Percentiles rank a stretch among this genome's conserved stretches.
Evolutionary conservation across 2,888 invertebrate genomes (phyloP).

Genomic region (Adela reaumurella): DNA sequence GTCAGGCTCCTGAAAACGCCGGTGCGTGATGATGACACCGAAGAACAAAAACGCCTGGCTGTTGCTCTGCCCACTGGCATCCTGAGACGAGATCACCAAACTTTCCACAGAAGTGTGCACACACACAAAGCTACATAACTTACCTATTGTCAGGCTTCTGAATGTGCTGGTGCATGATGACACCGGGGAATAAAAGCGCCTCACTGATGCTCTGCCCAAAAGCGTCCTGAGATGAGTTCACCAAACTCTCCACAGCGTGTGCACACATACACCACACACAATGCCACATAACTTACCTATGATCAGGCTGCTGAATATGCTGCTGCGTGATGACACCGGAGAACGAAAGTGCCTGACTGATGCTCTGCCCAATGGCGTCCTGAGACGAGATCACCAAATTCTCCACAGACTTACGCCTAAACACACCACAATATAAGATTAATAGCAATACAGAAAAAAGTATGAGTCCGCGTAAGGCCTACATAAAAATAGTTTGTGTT

Average conservation of each 20-base stretch:
- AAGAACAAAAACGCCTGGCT: slow-evolving; percentile 60
- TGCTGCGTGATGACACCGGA: slow-evolving; percentile 48
- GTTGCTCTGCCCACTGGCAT: slow-evolving; percentile 62
- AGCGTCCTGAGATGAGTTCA: slow-evolving; percentile 63
- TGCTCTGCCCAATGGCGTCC: slow-evolving; percentile 62
- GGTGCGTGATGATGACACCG: slow-evolving; percentile 46
- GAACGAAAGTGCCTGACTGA: slow-evolving; percentile 59
- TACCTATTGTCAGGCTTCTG: slow-evolving; percentile 40
- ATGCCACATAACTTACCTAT: slow-evolving; percentile 38
- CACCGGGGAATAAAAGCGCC: slow-evolving; percentile 55
- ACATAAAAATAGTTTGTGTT: no score
- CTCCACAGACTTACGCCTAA: slow-evolving; percentile 66
- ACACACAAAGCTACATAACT: no score
- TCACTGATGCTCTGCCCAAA: slow-evolving; percentile 62
- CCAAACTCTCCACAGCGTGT: slow-evolving; percentile 59
- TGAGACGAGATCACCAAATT: slow-evolving; percentile 62
- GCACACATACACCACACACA: no score
- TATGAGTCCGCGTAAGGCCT: no score
- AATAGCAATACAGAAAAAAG: no score
- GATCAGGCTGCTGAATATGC: slow-evolving; percentile 35
- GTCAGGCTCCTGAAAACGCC: slow-evolving; percentile 18
- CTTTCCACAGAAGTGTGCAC: slow-evolving; percentile 55
- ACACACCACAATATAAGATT: no score
- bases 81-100: slow-evolving; percentile 61
- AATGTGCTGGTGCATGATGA: slow-evolving; percentile 46